Conservation (phyloP, 2,113 vertebrate species). For the Chaenogobius annularis region DNA sequence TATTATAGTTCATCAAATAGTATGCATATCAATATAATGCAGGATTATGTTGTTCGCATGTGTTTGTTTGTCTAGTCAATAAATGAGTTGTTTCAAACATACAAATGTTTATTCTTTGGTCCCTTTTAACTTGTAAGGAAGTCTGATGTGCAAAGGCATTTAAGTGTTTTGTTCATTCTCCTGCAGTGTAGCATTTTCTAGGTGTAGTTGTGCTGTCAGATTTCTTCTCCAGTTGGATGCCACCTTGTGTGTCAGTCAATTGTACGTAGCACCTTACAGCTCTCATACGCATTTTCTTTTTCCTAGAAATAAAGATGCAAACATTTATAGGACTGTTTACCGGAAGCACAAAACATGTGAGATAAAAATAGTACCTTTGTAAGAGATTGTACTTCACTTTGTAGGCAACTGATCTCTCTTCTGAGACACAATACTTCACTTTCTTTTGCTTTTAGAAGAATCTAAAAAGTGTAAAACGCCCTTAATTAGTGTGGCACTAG, state of each 20-base stretch:
- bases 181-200: slow-evolving; percentile 83
- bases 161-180: slow-evolving; percentile 75
- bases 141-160: background rate
- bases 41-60: slow-evolving; percentile 66
- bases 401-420: slow-evolving; percentile 89
- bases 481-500: slow-evolving; percentile 38
- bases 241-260: slow-evolving; percentile 82
- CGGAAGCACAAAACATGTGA: background rate
- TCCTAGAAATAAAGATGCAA: slow-evolving; percentile 73
- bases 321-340: background rate
- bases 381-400: slow-evolving; percentile 86
- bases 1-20: slow-evolving; percentile 42
- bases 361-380: slow-evolving; percentile 78
- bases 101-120: slow-evolving; percentile 34
- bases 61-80: slow-evolving; percentile 55
- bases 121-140: no score
- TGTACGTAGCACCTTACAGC: slow-evolving; percentile 88
- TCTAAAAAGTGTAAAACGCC: slow-evolving; percentile 64
- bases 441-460: slow-evolving; percentile 87
- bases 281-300: slow-evolving; percentile 84
- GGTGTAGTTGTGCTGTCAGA: slow-evolving; percentile 86
- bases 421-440: slow-evolving; percentile 88
- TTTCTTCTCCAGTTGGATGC: slow-evolving; percentile 84
- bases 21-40: slow-evolving; percentile 2
- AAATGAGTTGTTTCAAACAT: slow-evolving; percentile 45